These are phyloP conservation scores for Botia kubotai DNA, from an alignment of 2,797 vertebrate species.

Conservation along the genomic window DNA sequence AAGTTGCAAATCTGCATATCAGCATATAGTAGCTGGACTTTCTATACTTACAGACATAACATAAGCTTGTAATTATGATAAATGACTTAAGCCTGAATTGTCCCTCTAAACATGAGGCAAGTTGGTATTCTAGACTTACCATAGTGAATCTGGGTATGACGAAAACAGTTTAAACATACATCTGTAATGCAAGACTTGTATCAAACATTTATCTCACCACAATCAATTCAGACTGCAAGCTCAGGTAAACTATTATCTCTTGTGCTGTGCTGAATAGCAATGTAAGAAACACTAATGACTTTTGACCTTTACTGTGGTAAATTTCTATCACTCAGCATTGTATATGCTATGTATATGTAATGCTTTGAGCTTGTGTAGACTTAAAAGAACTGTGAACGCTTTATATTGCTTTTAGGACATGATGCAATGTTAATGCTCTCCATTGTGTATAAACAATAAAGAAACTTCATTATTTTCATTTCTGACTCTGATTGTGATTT, in stretches of 20 bases:
- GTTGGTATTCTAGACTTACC: background rate
- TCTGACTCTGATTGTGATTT: constrained; percentile 10
- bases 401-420: constrained; percentile 28
- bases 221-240: no score
- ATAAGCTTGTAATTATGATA: background rate
- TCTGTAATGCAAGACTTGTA: no score
- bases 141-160: background rate
- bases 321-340: no score
- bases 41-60: background rate
- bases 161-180: no score
- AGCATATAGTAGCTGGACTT: background rate
- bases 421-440: constrained; percentile 24
- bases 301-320: no score
- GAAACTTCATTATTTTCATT: constrained; percentile 29
- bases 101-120: background rate
- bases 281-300: no score
- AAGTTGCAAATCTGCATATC: background rate
- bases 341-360: no score
- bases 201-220: no score
- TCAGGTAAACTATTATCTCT: no score
- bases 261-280: no score
- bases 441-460: constrained; percentile 44
- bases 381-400: constrained; percentile 37
- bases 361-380: constrained; percentile 49
- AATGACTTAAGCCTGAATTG: background rate